phyloP scores from a whole-genome alignment of 1,140 invertebrate species.

The Papilio glaucus region DNA sequence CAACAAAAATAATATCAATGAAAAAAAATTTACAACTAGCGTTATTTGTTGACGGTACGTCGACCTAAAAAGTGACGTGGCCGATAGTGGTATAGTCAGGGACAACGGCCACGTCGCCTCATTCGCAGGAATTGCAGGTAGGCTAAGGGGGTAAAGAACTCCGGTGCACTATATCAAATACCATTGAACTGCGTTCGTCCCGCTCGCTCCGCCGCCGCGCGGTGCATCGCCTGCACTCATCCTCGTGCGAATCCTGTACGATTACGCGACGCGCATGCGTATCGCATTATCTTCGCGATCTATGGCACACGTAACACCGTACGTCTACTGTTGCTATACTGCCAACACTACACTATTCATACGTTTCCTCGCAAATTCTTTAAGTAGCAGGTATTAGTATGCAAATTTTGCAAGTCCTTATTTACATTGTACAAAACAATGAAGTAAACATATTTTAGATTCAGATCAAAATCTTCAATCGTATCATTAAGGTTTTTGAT shows the following conservation, averaged over 20 bases:
- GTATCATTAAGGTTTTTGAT: too few relatives aligned
- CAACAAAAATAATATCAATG: slow-evolving; percentile 31
- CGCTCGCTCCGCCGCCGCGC: slow-evolving; percentile 66
- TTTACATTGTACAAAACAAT: too few relatives aligned
- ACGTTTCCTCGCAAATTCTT: not conserved
- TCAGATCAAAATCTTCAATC: too few relatives aligned
- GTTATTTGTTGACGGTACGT: slow-evolving; percentile 62
- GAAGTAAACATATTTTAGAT: too few relatives aligned
- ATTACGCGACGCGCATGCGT: slow-evolving; percentile 79
- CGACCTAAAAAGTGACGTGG: slow-evolving; percentile 81
- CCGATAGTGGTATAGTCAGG: slow-evolving; percentile 75
- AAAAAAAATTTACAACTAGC: slow-evolving; percentile 23
- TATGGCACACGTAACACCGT: slow-evolving; percentile 51
- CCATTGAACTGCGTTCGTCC: slow-evolving; percentile 80
- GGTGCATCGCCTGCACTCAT: slow-evolving; percentile 68
- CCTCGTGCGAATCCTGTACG: slow-evolving; percentile 79
- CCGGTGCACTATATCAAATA: slow-evolving; percentile 84
- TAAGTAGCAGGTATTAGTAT: not conserved
- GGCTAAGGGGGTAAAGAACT: slow-evolving; percentile 84
- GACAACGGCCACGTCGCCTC: slow-evolving; percentile 79
- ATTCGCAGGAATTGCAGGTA: slow-evolving; percentile 83
- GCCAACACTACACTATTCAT: slow-evolving; percentile 6
- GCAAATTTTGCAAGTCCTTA: not conserved
- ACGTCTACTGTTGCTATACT: slow-evolving; percentile 27
- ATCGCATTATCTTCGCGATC: slow-evolving; percentile 64